Evolutionary conservation across 1,140 invertebrate species (phyloP).

Genomic region (Dendrolimus punctatus): DNA sequence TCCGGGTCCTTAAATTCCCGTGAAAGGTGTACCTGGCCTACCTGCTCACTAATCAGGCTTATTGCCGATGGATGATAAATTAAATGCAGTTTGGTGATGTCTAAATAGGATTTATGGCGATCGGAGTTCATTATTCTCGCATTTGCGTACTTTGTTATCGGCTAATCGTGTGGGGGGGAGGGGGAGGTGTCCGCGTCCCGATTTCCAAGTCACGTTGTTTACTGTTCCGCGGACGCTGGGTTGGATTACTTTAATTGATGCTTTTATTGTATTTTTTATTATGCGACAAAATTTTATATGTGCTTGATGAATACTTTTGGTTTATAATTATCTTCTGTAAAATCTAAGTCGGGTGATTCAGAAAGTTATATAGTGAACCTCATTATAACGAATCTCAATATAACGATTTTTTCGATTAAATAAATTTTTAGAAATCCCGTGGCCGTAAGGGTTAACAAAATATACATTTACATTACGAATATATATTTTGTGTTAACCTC

Average conservation of each 20-base stretch:
- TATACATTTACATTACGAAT: too few species aligned
- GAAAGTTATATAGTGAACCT: too few species aligned
- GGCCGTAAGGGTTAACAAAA: too few species aligned
- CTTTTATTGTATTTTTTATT: slow-evolving; percentile 5
- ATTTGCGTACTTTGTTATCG: slow-evolving; percentile 28
- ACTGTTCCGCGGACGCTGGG: slow-evolving; percentile 25
- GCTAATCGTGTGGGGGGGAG: slow-evolving; percentile 21
- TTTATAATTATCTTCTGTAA: too few species aligned
- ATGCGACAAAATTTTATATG: too few species aligned
- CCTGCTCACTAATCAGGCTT: slow-evolving; percentile 45
- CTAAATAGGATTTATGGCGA: slow-evolving; percentile 34
- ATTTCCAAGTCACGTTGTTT: slow-evolving; percentile 17
- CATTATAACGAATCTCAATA: too few species aligned
- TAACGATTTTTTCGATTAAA: too few species aligned
- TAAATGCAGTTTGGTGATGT: slow-evolving; percentile 37
- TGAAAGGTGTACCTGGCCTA: slow-evolving; percentile 53
- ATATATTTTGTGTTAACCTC: too few species aligned
- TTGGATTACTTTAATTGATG: slow-evolving; percentile 25
- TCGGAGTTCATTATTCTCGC: slow-evolving; percentile 49
- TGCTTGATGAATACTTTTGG: too few species aligned
- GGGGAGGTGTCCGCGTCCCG: slow-evolving; percentile 10
- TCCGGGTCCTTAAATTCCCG: slow-evolving; percentile 37
- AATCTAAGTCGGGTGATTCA: too few species aligned
- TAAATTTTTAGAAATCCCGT: too few species aligned
- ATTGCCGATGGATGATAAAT: slow-evolving; percentile 49